Conservation (phyloP, 2,113 vertebrate species). For the Pterocles burchelli region DNA sequence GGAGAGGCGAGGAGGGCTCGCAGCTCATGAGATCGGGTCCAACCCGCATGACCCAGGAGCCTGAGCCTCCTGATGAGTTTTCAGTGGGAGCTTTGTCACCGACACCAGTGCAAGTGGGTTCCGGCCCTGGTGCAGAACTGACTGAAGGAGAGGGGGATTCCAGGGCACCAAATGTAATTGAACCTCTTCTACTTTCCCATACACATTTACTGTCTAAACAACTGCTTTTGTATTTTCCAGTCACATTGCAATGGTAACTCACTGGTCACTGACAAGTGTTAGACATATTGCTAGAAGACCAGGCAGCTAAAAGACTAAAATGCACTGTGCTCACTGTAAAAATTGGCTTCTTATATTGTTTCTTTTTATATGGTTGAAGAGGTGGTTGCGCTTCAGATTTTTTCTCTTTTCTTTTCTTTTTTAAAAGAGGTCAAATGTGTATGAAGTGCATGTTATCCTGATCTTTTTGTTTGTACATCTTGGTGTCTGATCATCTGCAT, state of each 20-base stretch:
- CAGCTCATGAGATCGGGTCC: not conserved
- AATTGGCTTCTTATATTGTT: slow-evolving; percentile 65
- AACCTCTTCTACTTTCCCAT: not conserved
- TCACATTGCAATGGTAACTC: not conserved
- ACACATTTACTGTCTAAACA: not conserved
- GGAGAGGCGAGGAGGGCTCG: not conserved
- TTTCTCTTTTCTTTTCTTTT: slow-evolving; percentile 7
- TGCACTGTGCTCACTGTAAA: slow-evolving; percentile 72
- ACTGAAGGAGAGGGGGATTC: not conserved
- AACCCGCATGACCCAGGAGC: rapidly evolving
- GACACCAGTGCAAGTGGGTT: not conserved
- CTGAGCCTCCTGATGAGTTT: not conserved
- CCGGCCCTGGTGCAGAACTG: rapidly evolving
- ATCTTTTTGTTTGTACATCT: slow-evolving; percentile 74
- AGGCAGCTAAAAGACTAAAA: slow-evolving; percentile 73
- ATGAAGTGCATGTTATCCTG: slow-evolving; percentile 73
- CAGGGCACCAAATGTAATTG: not conserved
- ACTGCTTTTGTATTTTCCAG: slow-evolving; percentile 33
- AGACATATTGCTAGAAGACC: slow-evolving; percentile 50
- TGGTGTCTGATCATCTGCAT: slow-evolving; percentile 80
- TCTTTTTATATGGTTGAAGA: slow-evolving; percentile 60
- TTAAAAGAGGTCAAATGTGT: slow-evolving; percentile 60
- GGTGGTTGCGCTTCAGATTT: slow-evolving; percentile 51
- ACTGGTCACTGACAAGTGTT: slow-evolving; percentile 21
- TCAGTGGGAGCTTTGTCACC: not conserved